phyloP scores from a whole-genome alignment of 2,797 vertebrate genomes.

The Sylvilagus floridanus region DNA sequence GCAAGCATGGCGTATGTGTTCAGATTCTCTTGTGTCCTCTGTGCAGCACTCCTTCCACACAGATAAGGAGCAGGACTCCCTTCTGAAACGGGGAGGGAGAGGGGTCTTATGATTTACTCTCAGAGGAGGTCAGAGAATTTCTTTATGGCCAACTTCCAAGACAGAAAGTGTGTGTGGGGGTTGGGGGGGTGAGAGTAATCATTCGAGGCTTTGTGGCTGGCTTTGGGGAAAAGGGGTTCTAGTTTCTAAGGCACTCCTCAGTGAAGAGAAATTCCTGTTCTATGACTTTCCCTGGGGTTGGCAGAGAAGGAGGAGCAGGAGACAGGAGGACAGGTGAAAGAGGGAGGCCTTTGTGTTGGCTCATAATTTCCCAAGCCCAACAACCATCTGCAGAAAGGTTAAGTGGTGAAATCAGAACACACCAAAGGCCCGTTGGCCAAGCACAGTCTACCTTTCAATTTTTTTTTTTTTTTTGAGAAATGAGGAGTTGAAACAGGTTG shows the following conservation, averaged over 20 bases:
- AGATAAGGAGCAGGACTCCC: neutral
- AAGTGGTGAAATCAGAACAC: constrained; percentile 23
- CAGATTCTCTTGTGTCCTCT: neutral
- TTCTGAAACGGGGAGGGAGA: neutral
- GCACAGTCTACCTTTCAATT: constrained; percentile 52
- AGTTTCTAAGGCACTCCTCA: neutral
- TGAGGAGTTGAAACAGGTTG: neutral
- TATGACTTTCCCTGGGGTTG: neutral
- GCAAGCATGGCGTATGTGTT: neutral
- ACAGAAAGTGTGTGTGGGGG: neutral
- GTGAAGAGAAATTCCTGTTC: neutral
- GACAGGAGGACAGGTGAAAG: neutral
- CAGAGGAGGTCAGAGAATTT: neutral
- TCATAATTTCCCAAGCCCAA: neutral
- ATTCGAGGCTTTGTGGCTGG: constrained; percentile 28
- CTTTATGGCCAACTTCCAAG: constrained; percentile 40
- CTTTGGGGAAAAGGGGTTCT: neutral
- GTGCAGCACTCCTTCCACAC: neutral
- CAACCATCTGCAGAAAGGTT: neutral
- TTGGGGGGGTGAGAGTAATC: neutral
- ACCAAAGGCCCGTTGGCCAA: neutral
- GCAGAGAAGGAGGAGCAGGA: neutral
- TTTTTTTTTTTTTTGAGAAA: constrained; percentile 22
- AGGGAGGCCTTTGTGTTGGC: neutral
- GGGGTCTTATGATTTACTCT: neutral